A percentile compares a stretch with the other conserved stretches of the same genome.
These are phyloP conservation scores for Norana najaformis DNA, from an alignment of 2,888 invertebrate genomes.

Conservation along the genomic window DNA sequence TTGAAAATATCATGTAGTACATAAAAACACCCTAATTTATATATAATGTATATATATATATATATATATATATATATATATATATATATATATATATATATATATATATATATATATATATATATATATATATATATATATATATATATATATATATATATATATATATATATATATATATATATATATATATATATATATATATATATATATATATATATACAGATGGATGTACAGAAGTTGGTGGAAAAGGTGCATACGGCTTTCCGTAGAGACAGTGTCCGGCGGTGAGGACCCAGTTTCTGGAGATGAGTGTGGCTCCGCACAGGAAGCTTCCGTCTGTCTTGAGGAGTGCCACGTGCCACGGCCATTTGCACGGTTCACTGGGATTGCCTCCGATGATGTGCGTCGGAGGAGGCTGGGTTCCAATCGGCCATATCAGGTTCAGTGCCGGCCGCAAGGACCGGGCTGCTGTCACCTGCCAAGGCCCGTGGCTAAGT, in stretches of 20 bases:
- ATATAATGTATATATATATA: too few relatives aligned
- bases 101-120: not conserved
- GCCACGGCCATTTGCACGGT: slow-evolving; percentile 25
- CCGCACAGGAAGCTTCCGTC: slow-evolving; percentile 15
- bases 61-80: not conserved
- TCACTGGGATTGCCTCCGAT: not conserved
- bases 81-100: not conserved
- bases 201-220: too few relatives aligned
- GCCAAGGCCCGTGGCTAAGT: not conserved
- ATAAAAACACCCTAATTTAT: too few relatives aligned
- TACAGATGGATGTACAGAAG: not conserved
- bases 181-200: too few relatives aligned
- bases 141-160: not conserved
- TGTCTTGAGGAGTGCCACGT: not conserved
- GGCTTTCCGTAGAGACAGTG: slow-evolving; percentile 24
- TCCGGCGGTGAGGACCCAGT: slow-evolving; percentile 18
- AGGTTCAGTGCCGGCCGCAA: not conserved
- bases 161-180: not conserved
- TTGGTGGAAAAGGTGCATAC: not conserved
- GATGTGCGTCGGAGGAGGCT: not conserved
- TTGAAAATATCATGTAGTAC: too few relatives aligned
- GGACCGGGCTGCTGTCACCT: not conserved
- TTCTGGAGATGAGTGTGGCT: not conserved
- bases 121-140: not conserved
- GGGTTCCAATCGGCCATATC: not conserved